Evolutionary conservation across 2,113 vertebrate species (phyloP), one percentile per base, ranked within the genome.

Genomic region (Reinhardtius hippoglossoides): DNA sequence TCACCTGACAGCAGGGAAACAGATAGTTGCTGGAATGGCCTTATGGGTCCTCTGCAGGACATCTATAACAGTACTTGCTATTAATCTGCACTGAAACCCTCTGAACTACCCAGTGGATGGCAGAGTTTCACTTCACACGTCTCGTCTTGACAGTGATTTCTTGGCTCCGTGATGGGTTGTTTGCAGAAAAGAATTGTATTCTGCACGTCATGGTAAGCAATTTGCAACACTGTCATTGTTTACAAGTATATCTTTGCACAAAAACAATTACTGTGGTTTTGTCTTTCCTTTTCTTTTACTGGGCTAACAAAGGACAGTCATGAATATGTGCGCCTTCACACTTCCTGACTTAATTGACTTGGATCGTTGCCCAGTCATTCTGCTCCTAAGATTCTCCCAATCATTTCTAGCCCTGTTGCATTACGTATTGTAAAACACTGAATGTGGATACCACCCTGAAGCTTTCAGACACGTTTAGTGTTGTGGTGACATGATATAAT

Each of bases 41-140:
- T 84, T 80, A 87, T 59, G 73, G 86, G 85, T 62, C 59, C 59
- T 82, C 80, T 78, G 57, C 83, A 74, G 82, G 83, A 82, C 85
- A 87, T 90, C 84, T 84, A 87, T 88, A 89, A 88, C 66, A 18
- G 54, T 31, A 59, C 18, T 55, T 59, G 67, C 77, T 86, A 92
- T 92, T 93, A 82, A 93, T 93, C 84, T 92, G 82, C 67, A 80
- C 80, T 80, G 72, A 91, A 90, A 81, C n/a, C 68, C 75, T 79
- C 46, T 54, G 57, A 87, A 83, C 83, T 77, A 80, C 80, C 81
- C 61, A 71, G 76, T 16, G 74, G 74, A 89, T 31, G 65, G 55
- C 64, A 67, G 57, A 84, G 64, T 78, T 80, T 71, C 55, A 73
- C 74, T 71, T 68, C 12, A 55, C 62, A 67, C 63, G 67, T 59